Percentiles rank a stretch among this genome's conserved stretches.
phyloP scores from a whole-genome alignment of 1,140 invertebrate species.

The Aphelenchoides avenae region DNA sequence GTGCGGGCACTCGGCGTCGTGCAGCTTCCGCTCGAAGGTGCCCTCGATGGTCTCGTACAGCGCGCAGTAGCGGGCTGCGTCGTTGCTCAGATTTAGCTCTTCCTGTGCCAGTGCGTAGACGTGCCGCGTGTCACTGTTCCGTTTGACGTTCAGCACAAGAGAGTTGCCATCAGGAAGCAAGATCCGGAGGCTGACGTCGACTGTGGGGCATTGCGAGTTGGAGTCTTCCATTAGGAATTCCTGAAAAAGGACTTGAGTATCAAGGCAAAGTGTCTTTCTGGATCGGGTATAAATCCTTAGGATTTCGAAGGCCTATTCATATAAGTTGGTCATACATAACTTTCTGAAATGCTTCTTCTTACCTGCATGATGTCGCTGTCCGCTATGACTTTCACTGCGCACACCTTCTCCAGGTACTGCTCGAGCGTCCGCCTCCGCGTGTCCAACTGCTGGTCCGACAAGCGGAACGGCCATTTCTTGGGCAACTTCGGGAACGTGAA shows the following conservation, averaged over 20 bases:
- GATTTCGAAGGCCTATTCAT: too few species aligned
- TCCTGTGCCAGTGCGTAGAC: conserved; percentile 70
- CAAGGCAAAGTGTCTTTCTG: conserved; percentile 5
- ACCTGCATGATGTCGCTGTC: conserved; percentile 92
- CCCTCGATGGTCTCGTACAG: conserved; percentile 84
- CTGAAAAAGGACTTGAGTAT: conserved; percentile 18
- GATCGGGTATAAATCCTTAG: too few species aligned
- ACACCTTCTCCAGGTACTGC: conserved; percentile 96
- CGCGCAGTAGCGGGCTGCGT: conserved; percentile 80
- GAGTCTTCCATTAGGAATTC: conserved; percentile 58
- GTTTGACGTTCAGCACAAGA: conserved; percentile 82
- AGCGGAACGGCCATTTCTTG: conserved; percentile 94
- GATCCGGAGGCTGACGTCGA: conserved; percentile 86
- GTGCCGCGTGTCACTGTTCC: conserved; percentile 81
- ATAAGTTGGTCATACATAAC: neutral
- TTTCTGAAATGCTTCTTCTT: too few species aligned
- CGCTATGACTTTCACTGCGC: conserved; percentile 91
- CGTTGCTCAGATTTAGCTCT: conserved; percentile 76
- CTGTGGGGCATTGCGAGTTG: conserved; percentile 30
- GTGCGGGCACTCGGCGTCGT: conserved; percentile 87
- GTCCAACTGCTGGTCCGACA: conserved; percentile 93
- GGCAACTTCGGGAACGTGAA: conserved; percentile 96
- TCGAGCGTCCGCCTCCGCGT: conserved; percentile 84
- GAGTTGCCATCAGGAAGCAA: conserved; percentile 76
- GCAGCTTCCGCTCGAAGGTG: conserved; percentile 79